Percentiles rank a stretch among this genome's conserved stretches.
Conservation (phyloP, 2,113 vertebrate genomes). For the Protomyctophum bolini region DNA sequence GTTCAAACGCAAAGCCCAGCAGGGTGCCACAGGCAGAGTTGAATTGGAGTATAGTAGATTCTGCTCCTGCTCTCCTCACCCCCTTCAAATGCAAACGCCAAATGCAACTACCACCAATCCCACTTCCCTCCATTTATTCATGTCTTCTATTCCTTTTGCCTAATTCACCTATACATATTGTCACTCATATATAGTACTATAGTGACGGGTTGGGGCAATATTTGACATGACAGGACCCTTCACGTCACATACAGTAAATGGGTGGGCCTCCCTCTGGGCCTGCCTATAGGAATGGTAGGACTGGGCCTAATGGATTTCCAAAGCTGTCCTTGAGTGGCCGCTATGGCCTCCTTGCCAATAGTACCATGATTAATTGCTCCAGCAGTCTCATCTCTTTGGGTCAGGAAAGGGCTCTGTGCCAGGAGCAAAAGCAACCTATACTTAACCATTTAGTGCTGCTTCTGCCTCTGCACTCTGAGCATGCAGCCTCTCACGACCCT, state of each 20-base stretch:
- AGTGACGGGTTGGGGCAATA: no score
- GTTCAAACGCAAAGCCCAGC: neutral
- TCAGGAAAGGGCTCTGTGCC: slow-evolving; percentile 50
- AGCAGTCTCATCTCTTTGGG: slow-evolving; percentile 60
- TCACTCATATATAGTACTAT: slow-evolving; percentile 40
- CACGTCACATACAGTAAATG: no score
- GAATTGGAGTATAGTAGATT: neutral
- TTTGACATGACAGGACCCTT: no score
- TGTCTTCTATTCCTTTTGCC: no score
- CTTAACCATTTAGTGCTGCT: slow-evolving; percentile 67
- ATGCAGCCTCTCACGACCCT: slow-evolving; percentile 37
- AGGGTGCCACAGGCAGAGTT: slow-evolving; percentile 9
- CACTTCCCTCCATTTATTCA: neutral
- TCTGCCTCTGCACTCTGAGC: slow-evolving; percentile 51
- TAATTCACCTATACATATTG: no score
- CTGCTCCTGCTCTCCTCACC: neutral
- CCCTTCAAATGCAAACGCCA: no score
- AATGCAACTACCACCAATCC: no score
- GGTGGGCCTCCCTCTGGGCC: slow-evolving; percentile 16
- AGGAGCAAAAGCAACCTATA: slow-evolving; percentile 67
- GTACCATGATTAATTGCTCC: slow-evolving; percentile 70
- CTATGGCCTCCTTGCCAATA: slow-evolving; percentile 66
- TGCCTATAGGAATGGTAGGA: slow-evolving; percentile 47
- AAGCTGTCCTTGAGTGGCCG: slow-evolving; percentile 65
- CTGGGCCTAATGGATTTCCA: slow-evolving; percentile 63